Percentiles rank a stretch among this genome's conserved stretches.
These are phyloP conservation scores for Crax fasciolata DNA, from an alignment of 2,797 vertebrate genomes.

Conservation along the genomic window DNA sequence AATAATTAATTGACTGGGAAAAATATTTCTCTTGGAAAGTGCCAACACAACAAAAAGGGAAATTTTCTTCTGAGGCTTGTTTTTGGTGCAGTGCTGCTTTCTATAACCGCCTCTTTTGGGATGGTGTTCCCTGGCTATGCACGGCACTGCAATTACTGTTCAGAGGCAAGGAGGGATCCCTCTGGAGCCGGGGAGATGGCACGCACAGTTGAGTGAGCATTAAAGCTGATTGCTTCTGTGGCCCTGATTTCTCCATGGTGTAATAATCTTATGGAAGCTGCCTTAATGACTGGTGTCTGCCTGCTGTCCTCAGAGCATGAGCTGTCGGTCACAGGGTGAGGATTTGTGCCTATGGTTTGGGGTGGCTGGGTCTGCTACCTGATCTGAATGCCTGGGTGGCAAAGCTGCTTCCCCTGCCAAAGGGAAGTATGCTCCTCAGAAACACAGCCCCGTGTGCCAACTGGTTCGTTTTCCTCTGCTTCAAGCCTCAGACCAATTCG, in stretches of 20 bases:
- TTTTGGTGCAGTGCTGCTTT: not conserved
- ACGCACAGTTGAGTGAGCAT: constrained; percentile 4
- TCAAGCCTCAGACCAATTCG: not conserved
- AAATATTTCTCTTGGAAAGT: not conserved
- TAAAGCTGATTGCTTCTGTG: not conserved
- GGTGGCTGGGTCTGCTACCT: not conserved
- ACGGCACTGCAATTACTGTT: not conserved
- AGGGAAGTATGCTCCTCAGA: not conserved
- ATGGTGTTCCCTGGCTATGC: accelerated
- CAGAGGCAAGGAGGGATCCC: not conserved
- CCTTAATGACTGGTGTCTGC: not conserved
- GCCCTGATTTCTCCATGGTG: not conserved
- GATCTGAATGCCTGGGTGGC: not conserved
- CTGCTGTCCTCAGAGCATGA: not conserved
- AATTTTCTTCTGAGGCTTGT: not conserved
- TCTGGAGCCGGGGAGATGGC: not conserved
- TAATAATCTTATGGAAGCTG: not conserved
- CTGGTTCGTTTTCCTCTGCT: not conserved
- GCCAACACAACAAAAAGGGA: not conserved
- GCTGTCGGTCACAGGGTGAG: not conserved
- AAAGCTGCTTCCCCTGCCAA: not conserved
- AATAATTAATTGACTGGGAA: not conserved
- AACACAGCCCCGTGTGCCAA: not conserved
- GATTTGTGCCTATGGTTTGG: not conserved
- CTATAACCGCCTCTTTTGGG: not conserved